Conservation (phyloP, 2,888 invertebrate species). For the Hoplodrina blanda region DNA sequence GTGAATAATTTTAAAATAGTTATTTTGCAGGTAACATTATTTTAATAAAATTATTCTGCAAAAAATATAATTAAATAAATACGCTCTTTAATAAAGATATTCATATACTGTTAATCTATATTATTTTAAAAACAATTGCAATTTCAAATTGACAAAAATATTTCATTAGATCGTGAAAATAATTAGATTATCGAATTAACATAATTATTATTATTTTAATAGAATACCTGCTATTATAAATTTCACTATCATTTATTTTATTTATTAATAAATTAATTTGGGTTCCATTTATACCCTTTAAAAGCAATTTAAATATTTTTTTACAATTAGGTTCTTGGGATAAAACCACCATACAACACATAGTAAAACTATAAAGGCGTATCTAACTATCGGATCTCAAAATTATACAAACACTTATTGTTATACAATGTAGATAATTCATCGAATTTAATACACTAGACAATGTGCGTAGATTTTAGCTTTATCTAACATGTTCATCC, state of each 20-base stretch:
- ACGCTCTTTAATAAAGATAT: background rate
- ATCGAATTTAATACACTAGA: conserved; percentile 65
- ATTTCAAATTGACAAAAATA: conserved; percentile 35
- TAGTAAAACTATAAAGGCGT: conserved; percentile 55
- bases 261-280: conserved; percentile 22
- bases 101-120: background rate
- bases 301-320: conserved; percentile 53
- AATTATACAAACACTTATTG: conserved; percentile 63
- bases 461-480: conserved; percentile 84
- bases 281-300: conserved; percentile 24
- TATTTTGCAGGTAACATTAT: conserved; percentile 3
- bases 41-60: conserved; percentile 7
- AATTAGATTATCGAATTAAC: conserved; percentile 18
- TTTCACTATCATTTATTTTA: conserved; percentile 17
- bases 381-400: conserved; percentile 52
- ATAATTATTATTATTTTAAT: conserved; percentile 4
- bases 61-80: conserved; percentile 4
- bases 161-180: conserved; percentile 26
- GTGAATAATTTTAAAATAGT: conserved; percentile 17
- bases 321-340: conserved; percentile 43
- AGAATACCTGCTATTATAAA: conserved; percentile 13
- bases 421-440: conserved; percentile 39
- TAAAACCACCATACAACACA: conserved; percentile 48
- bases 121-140: conserved; percentile 3
- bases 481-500: conserved; percentile 74